These are phyloP conservation scores for Machimus atricapillus DNA, from an alignment of 2,888 invertebrate species.

Conservation along the genomic window DNA sequence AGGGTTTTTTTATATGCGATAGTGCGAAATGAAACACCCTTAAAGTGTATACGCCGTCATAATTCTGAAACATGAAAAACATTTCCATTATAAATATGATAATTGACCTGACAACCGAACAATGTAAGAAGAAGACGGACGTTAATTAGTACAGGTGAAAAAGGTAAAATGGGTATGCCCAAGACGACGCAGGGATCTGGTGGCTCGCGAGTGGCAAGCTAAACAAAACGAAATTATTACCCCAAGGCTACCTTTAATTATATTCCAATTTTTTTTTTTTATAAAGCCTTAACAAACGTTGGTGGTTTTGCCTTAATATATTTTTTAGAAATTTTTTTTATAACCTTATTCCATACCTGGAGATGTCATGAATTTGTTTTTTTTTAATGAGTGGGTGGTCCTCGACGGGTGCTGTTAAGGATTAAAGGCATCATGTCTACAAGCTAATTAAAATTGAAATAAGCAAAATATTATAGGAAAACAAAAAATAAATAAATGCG, in stretches of 20 bases:
- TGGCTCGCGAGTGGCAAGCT: background rate
- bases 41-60: background rate
- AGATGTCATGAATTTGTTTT: background rate
- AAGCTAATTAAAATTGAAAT: background rate
- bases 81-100: conserved; percentile 20
- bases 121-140: conserved; percentile 11
- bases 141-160: conserved; percentile 31
- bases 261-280: background rate
- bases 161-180: background rate
- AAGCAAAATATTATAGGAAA: background rate
- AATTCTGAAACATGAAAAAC: conserved; percentile 5
- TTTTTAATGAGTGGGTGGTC: background rate
- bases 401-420: background rate
- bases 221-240: background rate
- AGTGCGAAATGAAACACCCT: conserved; percentile 6
- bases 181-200: background rate
- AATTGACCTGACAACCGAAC: conserved; percentile 30
- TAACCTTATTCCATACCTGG: background rate
- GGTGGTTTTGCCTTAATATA: background rate
- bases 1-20: background rate
- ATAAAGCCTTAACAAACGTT: background rate
- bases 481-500: background rate
- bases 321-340: background rate
- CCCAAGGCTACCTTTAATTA: background rate
- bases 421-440: background rate